Percentiles rank a stretch among this genome's conserved stretches.
Conservation (phyloP, 1,140 invertebrate species). For the Drosophila fuyamai region DNA sequence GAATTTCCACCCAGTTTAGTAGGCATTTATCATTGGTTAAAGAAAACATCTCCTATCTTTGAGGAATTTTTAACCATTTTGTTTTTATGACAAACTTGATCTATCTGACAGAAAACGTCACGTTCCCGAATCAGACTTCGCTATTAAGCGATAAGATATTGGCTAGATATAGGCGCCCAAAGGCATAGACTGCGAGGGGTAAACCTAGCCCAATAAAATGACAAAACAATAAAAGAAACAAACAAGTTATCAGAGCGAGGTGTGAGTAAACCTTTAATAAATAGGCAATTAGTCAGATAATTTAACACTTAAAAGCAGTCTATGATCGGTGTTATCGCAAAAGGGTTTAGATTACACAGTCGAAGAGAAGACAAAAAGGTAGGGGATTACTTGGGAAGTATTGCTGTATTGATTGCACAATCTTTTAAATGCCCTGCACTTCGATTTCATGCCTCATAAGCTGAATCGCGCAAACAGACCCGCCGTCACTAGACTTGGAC, state of each 20-base stretch:
- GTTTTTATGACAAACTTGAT: slow-evolving; percentile 36
- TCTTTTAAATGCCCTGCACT: slow-evolving; percentile 22
- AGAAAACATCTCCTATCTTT: slow-evolving; percentile 51
- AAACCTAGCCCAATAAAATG: slow-evolving; percentile 36
- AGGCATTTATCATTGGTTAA: slow-evolving; percentile 13
- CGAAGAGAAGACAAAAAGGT: not conserved
- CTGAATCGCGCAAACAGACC: slow-evolving; percentile 33
- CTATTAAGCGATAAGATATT: slow-evolving; percentile 54
- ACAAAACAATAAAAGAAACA: slow-evolving; percentile 15
- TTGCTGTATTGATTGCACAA: slow-evolving; percentile 16
- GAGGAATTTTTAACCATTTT: slow-evolving; percentile 28
- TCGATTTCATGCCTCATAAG: slow-evolving; percentile 47
- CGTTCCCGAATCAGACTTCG: slow-evolving; percentile 31
- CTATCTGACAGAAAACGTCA: slow-evolving; percentile 43
- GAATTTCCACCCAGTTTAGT: not conserved
- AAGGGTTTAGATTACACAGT: slow-evolving; percentile 17
- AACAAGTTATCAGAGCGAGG: slow-evolving; percentile 2
- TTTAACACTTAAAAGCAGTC: slow-evolving; percentile 15
- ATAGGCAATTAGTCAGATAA: slow-evolving; percentile 50
- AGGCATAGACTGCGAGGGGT: slow-evolving; percentile 2
- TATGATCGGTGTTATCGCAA: slow-evolving; percentile 11
- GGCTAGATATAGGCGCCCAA: slow-evolving; percentile 20
- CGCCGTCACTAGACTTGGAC: slow-evolving; percentile 11
- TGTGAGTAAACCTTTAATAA: slow-evolving; percentile 41
- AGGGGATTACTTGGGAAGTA: slow-evolving; percentile 3